These are phyloP conservation scores for Acanthurus tractus DNA, from an alignment of 2,797 vertebrate species.

Conservation along the genomic window DNA sequence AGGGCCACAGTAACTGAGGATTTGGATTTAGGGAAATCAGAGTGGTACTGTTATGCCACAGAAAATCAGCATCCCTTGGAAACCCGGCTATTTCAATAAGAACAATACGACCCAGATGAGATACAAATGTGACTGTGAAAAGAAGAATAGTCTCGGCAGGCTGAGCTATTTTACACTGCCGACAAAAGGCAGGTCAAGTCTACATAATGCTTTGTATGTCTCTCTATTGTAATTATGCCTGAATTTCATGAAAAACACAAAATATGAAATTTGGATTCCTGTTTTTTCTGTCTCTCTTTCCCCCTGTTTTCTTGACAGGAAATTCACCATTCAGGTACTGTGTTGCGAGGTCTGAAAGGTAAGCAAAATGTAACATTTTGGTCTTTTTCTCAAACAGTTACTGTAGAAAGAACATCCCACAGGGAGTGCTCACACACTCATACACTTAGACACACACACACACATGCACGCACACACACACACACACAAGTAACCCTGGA, in stretches of 20 bases:
- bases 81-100: slow-evolving; percentile 20
- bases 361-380: slow-evolving; percentile 25
- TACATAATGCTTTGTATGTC: not conserved
- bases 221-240: slow-evolving; percentile 4
- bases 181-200: not conserved
- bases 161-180: not conserved
- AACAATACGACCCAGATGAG: slow-evolving; percentile 32
- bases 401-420: slow-evolving; percentile 31
- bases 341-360: slow-evolving; percentile 35
- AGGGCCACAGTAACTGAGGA: slow-evolving; percentile 14
- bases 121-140: slow-evolving; percentile 11
- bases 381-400: slow-evolving; percentile 6
- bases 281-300: not conserved
- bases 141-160: slow-evolving; percentile 16
- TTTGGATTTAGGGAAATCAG: slow-evolving; percentile 45
- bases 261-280: not conserved
- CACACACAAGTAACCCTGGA: slow-evolving; percentile 26
- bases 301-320: not conserved
- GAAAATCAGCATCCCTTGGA: slow-evolving; percentile 25
- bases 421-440: slow-evolving; percentile 23
- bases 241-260: slow-evolving; percentile 6
- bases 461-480: not conserved
- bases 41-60: slow-evolving; percentile 8
- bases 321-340: slow-evolving; percentile 8
- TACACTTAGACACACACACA: too few species aligned